Conservation (phyloP, 2,113 vertebrate species). For the Podilymbus podiceps region DNA sequence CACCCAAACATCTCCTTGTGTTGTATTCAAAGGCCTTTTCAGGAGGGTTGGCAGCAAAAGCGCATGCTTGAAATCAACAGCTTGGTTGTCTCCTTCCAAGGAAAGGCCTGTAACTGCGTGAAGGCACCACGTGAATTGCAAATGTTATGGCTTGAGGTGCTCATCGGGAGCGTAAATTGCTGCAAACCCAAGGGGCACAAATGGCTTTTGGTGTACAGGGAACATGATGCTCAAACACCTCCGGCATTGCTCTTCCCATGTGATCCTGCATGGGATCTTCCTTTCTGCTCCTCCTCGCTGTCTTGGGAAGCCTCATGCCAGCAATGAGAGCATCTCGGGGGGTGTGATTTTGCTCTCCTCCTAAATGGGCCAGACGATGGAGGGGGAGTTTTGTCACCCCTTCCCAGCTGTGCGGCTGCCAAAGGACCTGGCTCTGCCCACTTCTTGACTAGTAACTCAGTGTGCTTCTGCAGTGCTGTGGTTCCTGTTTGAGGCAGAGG, state of each 20-base stretch:
- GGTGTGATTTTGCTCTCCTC: neutral
- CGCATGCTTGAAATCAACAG: slow-evolving; percentile 26
- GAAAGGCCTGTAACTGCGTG: neutral
- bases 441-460: neutral
- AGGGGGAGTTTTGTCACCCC: rapidly evolving
- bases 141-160: neutral
- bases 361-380: neutral
- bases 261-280: neutral
- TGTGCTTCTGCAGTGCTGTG: neutral
- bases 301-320: neutral
- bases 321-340: neutral
- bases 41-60: slow-evolving; percentile 57
- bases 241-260: neutral
- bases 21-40: slow-evolving; percentile 58
- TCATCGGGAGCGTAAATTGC: neutral
- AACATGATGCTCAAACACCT: neutral
- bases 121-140: neutral
- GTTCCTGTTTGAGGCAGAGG: neutral
- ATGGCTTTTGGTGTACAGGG: neutral
- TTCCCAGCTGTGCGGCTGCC: neutral
- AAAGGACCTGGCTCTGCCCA: neutral
- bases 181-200: neutral
- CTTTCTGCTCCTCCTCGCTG: neutral
- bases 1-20: slow-evolving; percentile 39
- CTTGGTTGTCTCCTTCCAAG: slow-evolving; percentile 4